Evolutionary conservation across 1,140 invertebrate species (phyloP).

Genomic region (Cylas formicarius): DNA sequence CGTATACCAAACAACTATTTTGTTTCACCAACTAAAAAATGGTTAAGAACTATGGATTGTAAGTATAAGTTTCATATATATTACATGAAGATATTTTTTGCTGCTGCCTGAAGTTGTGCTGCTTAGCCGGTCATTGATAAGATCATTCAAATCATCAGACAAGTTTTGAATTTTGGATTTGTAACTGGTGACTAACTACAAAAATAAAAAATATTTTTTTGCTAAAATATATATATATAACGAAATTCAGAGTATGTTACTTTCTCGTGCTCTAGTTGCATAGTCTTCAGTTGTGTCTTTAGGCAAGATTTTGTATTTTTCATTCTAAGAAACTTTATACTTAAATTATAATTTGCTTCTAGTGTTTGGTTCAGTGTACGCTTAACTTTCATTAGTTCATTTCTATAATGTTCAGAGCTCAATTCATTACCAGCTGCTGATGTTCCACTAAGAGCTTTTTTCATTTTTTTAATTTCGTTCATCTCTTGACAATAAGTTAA

Average conservation of each 20-base stretch:
- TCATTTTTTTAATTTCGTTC: conserved; percentile 36
- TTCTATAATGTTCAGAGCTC: conserved; percentile 20
- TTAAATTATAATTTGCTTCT: conserved; percentile 41
- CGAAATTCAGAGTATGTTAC: too few relatives aligned
- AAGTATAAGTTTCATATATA: neutral
- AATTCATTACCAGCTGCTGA: conserved; percentile 8
- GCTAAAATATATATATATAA: conserved; percentile 4
- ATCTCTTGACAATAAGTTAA: conserved; percentile 39
- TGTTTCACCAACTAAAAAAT: conserved; percentile 36
- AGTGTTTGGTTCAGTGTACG: conserved; percentile 36
- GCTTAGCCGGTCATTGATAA: conserved; percentile 30
- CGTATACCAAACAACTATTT: conserved; percentile 37
- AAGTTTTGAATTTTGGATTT: conserved; percentile 30
- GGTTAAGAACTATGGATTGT: conserved; percentile 1
- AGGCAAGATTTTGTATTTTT: conserved; percentile 38
- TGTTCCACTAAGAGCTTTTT: conserved; percentile 23
- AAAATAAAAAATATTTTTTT: conserved; percentile 7
- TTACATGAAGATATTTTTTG: conserved; percentile 40
- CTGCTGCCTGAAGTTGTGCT: conserved; percentile 35
- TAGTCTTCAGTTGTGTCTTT: conserved; percentile 28
- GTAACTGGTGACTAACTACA: conserved; percentile 29
- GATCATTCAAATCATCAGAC: conserved; percentile 26
- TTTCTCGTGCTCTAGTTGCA: conserved; percentile 29
- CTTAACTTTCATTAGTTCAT: conserved; percentile 33
- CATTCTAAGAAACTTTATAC: conserved; percentile 41